Evolutionary conservation across 1,140 invertebrate species (phyloP), one percentile per base, ranked within the genome.

Genomic region (Proales similis): DNA sequence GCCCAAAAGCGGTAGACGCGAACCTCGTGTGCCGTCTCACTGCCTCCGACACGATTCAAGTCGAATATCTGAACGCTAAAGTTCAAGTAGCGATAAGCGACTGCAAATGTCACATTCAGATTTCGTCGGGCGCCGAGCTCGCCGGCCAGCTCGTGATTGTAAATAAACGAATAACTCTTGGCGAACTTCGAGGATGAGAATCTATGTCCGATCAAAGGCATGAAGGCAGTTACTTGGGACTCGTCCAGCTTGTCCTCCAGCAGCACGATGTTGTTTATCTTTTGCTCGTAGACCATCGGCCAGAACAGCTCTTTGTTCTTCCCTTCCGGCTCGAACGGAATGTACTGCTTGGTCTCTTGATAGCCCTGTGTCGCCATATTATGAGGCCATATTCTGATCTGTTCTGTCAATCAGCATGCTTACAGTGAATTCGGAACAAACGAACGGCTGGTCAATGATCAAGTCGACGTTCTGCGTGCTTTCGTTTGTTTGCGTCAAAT

Each of bases 191-290:
- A 42, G 3, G 22, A 42, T 17, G 22, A 42, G 22, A n/a, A 7
- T 17, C 39, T 51, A 24, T 24, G 14, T 3, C 26, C 14, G 9
- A 19, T 39, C 27, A 38, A 14, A 24, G 6, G 39, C 33, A 51
- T 4, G 24, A 53, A 36, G 7, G 24, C 14, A 36, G 14, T 5
- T 53, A 57, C 51, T 42, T 42, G 32, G 45, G 20, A 20, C 22
- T 57, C 51, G 32, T 57, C 45, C n/a, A 11, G 30, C 24, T 42
- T 36, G 22, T 57, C 51, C 5, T 57, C 51, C n/a, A 57, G 32
- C 11, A 57, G 27, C n/a, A 57, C 51, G 19, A 57, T 57, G 12
- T 57, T 57, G 14, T 57, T 57, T 57, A 57, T 42, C 32, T 57
- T 57, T 14, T 42, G 27, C 27, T 57, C 51, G 51, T 57, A 57